These are phyloP conservation scores for Hedya salicella DNA, from an alignment of 2,888 invertebrate species.

Conservation along the genomic window DNA sequence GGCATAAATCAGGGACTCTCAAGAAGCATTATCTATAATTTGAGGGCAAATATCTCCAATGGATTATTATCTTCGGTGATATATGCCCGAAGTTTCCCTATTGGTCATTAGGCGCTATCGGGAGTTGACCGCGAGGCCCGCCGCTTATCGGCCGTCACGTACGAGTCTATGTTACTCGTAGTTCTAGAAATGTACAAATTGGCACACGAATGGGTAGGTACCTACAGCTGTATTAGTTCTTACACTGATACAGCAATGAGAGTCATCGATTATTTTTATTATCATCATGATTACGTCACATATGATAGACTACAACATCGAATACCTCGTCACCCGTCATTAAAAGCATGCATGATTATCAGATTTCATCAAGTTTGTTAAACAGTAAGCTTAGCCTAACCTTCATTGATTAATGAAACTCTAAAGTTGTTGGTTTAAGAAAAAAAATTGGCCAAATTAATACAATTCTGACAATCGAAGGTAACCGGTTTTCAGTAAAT, in stretches of 20 bases:
- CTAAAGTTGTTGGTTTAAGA: no score
- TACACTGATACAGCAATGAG: neutral
- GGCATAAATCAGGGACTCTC: conserved; percentile 38
- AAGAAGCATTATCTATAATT: conserved; percentile 43
- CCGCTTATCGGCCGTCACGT: conserved; percentile 28
- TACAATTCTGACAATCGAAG: no score
- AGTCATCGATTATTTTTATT: neutral
- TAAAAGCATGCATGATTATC: no score
- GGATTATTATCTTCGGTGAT: conserved; percentile 42
- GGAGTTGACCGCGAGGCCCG: conserved; percentile 30
- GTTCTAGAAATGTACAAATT: conserved; percentile 12
- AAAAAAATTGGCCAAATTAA: no score
- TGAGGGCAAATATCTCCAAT: conserved; percentile 43
- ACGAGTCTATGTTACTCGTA: neutral
- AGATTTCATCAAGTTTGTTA: no score
- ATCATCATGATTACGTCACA: no score
- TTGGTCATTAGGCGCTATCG: conserved; percentile 47
- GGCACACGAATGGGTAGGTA: neutral
- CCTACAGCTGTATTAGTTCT: neutral
- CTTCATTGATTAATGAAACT: no score
- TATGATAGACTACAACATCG: no score
- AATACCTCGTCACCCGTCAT: no score
- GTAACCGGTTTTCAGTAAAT: no score
- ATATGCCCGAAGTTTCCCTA: conserved; percentile 49
- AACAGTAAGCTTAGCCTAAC: no score